Evolutionary conservation across 2,113 vertebrate species (phyloP).

Genomic region (Empidonax alnorum): DNA sequence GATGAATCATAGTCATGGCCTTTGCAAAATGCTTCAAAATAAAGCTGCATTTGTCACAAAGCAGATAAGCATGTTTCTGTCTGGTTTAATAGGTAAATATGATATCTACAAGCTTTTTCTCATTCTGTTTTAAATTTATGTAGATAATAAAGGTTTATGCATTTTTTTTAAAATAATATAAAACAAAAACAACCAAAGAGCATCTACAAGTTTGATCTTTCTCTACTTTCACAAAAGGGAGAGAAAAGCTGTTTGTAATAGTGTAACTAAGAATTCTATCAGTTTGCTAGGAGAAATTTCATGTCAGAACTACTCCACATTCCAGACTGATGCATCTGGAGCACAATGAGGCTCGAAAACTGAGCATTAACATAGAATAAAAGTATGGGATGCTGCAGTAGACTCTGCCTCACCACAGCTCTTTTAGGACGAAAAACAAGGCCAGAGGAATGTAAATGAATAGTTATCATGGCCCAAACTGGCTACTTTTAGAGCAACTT

Average conservation of each 20-base stretch:
- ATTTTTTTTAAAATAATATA: no score
- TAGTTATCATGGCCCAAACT: background rate
- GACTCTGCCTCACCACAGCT: background rate
- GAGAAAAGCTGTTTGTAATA: background rate
- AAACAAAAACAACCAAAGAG: fast-evolving
- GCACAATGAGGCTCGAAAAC: background rate
- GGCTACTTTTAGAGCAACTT: background rate
- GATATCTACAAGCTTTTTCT: background rate
- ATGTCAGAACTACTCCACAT: background rate
- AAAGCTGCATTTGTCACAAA: background rate
- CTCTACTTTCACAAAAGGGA: background rate
- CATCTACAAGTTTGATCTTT: background rate
- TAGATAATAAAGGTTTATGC: background rate
- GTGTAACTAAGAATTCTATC: background rate
- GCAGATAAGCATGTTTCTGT: background rate
- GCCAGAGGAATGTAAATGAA: background rate
- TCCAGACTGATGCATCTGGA: background rate
- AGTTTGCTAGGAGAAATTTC: background rate
- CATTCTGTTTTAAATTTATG: background rate
- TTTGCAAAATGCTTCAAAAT: slow-evolving; percentile 13
- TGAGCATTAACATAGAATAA: background rate
- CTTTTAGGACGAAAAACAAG: background rate
- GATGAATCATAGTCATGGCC: background rate
- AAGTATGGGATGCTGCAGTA: background rate
- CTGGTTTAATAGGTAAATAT: background rate